Conservation (phyloP, 2,797 vertebrate genomes). For the Chelonia mydas region DNA sequence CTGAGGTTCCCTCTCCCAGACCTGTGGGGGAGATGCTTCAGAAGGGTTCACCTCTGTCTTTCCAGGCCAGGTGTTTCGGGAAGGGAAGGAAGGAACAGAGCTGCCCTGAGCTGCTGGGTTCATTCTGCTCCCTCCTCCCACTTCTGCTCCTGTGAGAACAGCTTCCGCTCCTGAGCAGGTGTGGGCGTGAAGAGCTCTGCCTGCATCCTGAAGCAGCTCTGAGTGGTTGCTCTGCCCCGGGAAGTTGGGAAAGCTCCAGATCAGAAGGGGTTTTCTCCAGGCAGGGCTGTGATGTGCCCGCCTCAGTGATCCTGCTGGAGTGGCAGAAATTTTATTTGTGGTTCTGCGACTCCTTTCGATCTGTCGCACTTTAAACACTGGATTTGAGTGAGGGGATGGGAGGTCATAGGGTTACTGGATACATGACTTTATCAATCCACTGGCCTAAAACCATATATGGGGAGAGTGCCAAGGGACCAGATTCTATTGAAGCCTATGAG, state of each 20-base stretch:
- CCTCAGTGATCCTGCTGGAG: not conserved
- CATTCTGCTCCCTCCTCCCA: not conserved
- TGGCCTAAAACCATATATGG: not conserved
- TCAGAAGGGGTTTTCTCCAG: not conserved
- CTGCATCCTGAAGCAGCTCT: not conserved
- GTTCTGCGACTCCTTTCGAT: not conserved
- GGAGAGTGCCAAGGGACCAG: not conserved
- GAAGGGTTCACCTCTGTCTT: not conserved
- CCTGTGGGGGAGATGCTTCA: not conserved
- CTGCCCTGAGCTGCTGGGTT: not conserved
- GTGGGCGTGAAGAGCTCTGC: not conserved
- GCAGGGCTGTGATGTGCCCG: not conserved
- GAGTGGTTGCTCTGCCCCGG: too few relatives aligned
- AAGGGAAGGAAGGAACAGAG: not conserved
- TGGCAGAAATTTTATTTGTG: not conserved
- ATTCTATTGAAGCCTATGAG: not conserved
- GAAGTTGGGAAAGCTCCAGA: not conserved
- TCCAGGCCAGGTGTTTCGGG: not conserved
- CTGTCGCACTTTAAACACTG: not conserved
- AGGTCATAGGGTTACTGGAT: not conserved
- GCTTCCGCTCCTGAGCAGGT: not conserved
- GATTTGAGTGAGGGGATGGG: not conserved
- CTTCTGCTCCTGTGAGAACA: not conserved
- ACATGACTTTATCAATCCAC: not conserved
- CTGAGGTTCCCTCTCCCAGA: not conserved